Conservation (phyloP, 2,113 vertebrate species). For the Cottus gobio region DNA sequence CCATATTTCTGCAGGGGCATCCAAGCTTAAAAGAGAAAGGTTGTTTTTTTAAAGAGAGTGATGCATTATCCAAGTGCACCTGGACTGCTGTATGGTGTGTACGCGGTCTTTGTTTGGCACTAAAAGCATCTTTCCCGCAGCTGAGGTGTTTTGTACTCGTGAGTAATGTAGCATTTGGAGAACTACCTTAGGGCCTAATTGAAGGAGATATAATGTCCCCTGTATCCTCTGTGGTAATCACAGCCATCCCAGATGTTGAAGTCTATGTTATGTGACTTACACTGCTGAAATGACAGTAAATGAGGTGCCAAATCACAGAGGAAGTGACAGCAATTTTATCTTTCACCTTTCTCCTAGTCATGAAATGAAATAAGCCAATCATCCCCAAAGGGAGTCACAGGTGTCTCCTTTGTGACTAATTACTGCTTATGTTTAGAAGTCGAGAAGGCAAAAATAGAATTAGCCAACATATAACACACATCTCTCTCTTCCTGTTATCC, state of each 20-base stretch:
- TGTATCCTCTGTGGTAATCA: slow-evolving; percentile 12
- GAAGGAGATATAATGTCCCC: neutral
- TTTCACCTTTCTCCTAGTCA: slow-evolving; percentile 34
- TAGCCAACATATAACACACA: slow-evolving; percentile 10
- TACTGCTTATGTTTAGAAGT: slow-evolving; percentile 34
- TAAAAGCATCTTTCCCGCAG: neutral
- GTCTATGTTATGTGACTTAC: slow-evolving; percentile 7
- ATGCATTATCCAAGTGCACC: slow-evolving; percentile 28
- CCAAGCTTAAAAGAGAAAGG: neutral
- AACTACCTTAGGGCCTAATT: slow-evolving; percentile 8
- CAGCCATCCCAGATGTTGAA: slow-evolving; percentile 6
- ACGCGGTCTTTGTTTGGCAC: neutral
- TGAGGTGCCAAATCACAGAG: slow-evolving; percentile 15
- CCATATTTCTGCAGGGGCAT: slow-evolving; percentile 26
- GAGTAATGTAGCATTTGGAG: slow-evolving; percentile 17
- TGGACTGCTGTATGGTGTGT: neutral
- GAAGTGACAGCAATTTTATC: slow-evolving; percentile 29
- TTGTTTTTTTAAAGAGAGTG: slow-evolving; percentile 19
- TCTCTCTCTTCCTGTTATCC: neutral
- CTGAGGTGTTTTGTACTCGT: slow-evolving; percentile 19
- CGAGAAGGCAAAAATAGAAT: slow-evolving; percentile 43
- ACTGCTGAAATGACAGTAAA: slow-evolving; percentile 9
- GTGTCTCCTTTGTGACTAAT: slow-evolving; percentile 50
- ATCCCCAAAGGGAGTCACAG: slow-evolving; percentile 5
- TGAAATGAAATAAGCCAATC: slow-evolving; percentile 42